Percentiles rank a stretch among this genome's conserved stretches.
phyloP scores from a whole-genome alignment of 2,797 vertebrate genomes.

The Lagodon rhomboides region DNA sequence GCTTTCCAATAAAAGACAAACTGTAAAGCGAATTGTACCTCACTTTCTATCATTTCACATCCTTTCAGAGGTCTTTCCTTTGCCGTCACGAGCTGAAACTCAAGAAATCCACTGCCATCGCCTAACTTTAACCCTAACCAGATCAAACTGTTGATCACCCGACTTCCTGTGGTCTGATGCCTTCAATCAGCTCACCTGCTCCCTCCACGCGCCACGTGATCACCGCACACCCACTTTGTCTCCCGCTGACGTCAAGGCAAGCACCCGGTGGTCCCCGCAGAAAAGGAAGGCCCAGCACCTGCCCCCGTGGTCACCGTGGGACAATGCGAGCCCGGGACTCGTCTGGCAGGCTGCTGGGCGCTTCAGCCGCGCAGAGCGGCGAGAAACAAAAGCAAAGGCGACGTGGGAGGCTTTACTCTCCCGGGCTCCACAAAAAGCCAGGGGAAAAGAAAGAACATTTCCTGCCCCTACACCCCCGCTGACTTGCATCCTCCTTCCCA shows the following conservation, averaged over 20 bases:
- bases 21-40: too few relatives aligned
- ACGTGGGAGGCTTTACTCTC: constrained; percentile 79
- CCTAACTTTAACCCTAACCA: constrained; percentile 8
- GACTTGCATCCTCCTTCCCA: constrained; percentile 75
- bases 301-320: constrained; percentile 58
- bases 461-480: constrained; percentile 70
- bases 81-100: neutral
- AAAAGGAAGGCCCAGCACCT: constrained; percentile 60
- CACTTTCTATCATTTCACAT: neutral
- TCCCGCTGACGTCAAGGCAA: constrained; percentile 50
- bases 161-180: constrained; percentile 18
- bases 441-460: constrained; percentile 71
- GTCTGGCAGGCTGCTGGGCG: constrained; percentile 65
- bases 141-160: constrained; percentile 2
- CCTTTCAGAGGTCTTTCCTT: constrained; percentile 2
- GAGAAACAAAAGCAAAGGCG: constrained; percentile 70
- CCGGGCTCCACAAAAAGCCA: constrained; percentile 70
- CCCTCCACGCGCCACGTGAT: constrained; percentile 22
- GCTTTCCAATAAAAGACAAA: neutral
- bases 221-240: constrained; percentile 42
- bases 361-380: constrained; percentile 58
- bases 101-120: constrained; percentile 2
- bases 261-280: constrained; percentile 53
- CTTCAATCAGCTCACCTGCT: constrained; percentile 42
- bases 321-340: constrained; percentile 56